Evolutionary conservation across 1,140 invertebrate genomes (phyloP).

Genomic region (Lucilia cuprina): DNA sequence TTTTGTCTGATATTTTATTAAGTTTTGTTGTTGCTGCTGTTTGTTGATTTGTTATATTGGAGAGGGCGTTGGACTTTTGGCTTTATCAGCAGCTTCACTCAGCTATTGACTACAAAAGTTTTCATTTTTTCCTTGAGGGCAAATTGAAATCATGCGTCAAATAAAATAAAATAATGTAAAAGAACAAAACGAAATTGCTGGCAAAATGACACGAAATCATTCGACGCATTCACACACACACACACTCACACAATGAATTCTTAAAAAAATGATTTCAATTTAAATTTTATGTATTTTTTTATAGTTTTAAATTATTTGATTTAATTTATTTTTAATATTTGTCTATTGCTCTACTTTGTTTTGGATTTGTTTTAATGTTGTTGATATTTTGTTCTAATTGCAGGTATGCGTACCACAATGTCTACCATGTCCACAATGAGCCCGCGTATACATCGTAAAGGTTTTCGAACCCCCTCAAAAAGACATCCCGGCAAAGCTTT

Average conservation of each 20-base stretch:
- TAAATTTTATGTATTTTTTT: background rate
- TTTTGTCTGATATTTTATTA: background rate
- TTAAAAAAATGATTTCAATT: background rate
- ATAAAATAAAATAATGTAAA: background rate
- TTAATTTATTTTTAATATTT: background rate
- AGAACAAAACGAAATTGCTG: background rate
- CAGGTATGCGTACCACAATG: conserved; percentile 75
- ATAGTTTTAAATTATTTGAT: background rate
- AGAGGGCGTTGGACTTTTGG: conserved; percentile 27
- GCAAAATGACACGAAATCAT: background rate
- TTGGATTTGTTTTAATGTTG: background rate
- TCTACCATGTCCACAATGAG: conserved; percentile 71
- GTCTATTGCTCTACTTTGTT: background rate
- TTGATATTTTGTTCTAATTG: conserved; percentile 45
- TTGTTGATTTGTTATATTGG: background rate
- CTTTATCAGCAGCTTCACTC: conserved; percentile 20
- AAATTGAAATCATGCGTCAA: conserved; percentile 31
- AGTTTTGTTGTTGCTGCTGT: conserved; percentile 16
- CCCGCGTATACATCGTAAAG: conserved; percentile 69
- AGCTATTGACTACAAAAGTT: background rate
- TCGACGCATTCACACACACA: background rate
- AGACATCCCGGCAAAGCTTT: conserved; percentile 67
- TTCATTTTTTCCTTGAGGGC: conserved; percentile 19
- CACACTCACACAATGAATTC: background rate
- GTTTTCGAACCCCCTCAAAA: conserved; percentile 65